phyloP scores from a whole-genome alignment of 2,888 invertebrate species.

The Sympetrum striolatum region DNA sequence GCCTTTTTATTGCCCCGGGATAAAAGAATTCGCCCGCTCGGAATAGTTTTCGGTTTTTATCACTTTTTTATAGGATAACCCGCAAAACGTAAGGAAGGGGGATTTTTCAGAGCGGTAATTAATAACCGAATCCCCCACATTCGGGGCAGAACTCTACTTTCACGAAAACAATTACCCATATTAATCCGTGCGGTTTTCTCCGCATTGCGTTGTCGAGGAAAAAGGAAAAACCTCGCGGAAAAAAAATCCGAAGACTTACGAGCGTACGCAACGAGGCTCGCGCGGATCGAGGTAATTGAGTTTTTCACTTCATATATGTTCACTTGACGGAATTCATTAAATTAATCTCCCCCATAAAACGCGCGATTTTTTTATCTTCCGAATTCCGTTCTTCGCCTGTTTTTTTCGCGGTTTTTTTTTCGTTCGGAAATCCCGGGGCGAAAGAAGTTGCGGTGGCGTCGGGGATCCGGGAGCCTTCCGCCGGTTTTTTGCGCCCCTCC shows the following conservation, averaged over 20 bases:
- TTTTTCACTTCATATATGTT: background rate
- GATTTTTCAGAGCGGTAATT: background rate
- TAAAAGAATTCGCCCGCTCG: background rate
- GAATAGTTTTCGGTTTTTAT: background rate
- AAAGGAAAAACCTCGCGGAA: background rate
- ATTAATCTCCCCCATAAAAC: background rate
- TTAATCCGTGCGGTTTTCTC: background rate
- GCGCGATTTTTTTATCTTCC: no score
- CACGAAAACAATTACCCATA: background rate
- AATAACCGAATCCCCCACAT: background rate
- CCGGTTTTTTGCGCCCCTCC: background rate
- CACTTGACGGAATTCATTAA: conserved; percentile 23
- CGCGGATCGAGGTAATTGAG: background rate
- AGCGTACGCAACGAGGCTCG: background rate
- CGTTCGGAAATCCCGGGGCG: background rate
- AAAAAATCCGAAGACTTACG: background rate
- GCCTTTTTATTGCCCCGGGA: background rate
- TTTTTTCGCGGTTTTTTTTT: background rate
- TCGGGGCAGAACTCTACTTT: background rate
- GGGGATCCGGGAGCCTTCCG: background rate
- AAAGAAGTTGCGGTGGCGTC: background rate
- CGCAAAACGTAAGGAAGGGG: no score
- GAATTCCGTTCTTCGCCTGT: no score
- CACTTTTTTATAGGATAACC: no score
- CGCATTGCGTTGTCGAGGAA: background rate